phyloP scores from a whole-genome alignment of 2,797 vertebrate genomes.

The Aratinga solstitialis region DNA sequence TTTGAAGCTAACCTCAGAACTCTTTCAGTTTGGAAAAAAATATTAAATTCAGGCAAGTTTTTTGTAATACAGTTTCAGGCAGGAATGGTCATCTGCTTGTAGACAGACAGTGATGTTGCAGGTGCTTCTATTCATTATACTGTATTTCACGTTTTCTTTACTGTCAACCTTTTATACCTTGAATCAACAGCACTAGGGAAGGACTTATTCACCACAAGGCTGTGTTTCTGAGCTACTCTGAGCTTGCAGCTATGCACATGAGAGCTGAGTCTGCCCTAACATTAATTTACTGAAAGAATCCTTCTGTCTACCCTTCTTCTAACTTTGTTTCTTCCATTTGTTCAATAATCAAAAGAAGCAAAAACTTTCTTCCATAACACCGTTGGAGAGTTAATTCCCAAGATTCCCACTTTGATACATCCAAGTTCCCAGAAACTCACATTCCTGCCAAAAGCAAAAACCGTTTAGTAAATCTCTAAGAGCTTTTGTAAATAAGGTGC shows the following conservation, averaged over 20 bases:
- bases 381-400: neutral
- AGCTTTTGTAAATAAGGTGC: slow-evolving; percentile 54
- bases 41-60: neutral
- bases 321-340: neutral
- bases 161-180: neutral
- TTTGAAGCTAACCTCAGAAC: neutral
- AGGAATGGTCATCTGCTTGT: neutral
- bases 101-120: neutral
- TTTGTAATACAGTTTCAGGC: neutral
- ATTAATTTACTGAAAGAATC: neutral
- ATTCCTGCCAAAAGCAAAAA: slow-evolving; percentile 45
- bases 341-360: neutral
- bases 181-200: neutral
- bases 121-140: neutral
- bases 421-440: slow-evolving; percentile 3
- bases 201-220: neutral
- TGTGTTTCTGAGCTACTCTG: neutral
- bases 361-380: neutral
- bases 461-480: slow-evolving; percentile 37
- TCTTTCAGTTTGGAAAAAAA: neutral
- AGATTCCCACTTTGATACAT: slow-evolving; percentile 36
- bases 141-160: neutral
- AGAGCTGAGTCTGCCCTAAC: neutral
- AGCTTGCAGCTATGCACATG: neutral
- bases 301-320: neutral